Base-by-base conservation (phyloP, 37 sponge, comb jelly and placozoan species). In the Mnemiopsis leidyi region DNA sequence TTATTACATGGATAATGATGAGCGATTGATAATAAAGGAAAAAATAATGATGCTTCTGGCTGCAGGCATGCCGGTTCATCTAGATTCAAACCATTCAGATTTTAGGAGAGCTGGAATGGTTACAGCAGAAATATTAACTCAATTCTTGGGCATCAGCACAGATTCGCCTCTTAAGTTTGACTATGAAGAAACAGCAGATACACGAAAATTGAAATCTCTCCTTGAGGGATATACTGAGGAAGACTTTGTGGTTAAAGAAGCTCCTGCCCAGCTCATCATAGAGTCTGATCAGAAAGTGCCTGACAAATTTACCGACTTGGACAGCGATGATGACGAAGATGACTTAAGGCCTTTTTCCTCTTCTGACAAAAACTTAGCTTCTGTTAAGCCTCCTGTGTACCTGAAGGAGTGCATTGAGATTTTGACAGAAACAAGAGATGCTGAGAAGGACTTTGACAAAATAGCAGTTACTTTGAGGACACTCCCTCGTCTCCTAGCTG, bases 1-100 rank as follows among this genome's bases (percentile, higher is more conserved):
- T 37, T 85, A 32, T 61, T 85, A 85, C 90, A 85, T 85, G 40
- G 61, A 85, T 25, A 38, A 85, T 40, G 90, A 85, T 85, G 90
- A 85, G 36, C 39, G 90, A 20, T 25, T 85, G 7, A n/a, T 25
- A 39, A 85, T 85, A 35, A 38, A 40, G 48, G 90, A 85, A 40
- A 38, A 40, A 61, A 38, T 85, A 20, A 85, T 85, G 61, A 26
- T 40, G 40, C 25, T 85, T 7, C 61, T 85, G 29, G 30, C 90
- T 21, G 90, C 90, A 0, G 90, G 90, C 24, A 85, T 85, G 90
- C 90, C 90, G 5, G 90, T 85, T 13, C 90, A 85, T 33, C 30
- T 85, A 33, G 90, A 33, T 23, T 85, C 90, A 24, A 85, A 85
- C 39, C 90, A 85, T 20, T 25, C 90, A 1, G 90, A 85, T 85